A percentile compares a stretch with the other conserved stretches of the same genome.
Conservation (phyloP, 2,888 invertebrate species). For the Amphipyra tragopoginis region DNA sequence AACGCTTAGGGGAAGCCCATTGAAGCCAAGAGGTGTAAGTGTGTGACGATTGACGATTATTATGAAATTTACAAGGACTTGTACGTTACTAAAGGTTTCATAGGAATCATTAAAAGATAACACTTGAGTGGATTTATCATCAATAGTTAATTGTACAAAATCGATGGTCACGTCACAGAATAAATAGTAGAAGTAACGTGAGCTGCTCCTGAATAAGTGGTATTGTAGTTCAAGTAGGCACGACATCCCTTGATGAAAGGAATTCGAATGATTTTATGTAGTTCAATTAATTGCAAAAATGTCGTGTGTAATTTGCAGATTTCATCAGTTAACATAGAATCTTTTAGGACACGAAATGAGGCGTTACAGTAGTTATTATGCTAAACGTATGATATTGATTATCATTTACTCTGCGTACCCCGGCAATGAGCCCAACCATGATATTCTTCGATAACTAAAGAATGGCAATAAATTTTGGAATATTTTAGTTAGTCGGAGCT, state of each 20-base stretch:
- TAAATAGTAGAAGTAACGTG: too few relatives aligned
- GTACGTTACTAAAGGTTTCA: neutral
- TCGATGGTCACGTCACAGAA: too few relatives aligned
- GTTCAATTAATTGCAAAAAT: too few relatives aligned
- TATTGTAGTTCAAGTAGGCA: neutral
- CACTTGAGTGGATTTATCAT: neutral
- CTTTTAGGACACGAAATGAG: too few relatives aligned
- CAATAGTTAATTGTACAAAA: too few relatives aligned
- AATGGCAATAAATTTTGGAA: slow-evolving; percentile 1
- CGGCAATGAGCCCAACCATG: neutral
- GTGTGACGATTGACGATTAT: slow-evolving; percentile 3
- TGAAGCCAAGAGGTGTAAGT: slow-evolving; percentile 14
- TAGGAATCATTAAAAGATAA: slow-evolving; percentile 15
- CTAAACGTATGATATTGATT: too few relatives aligned
- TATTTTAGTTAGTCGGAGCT: slow-evolving; percentile 19
- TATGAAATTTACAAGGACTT: neutral
- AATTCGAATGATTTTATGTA: too few relatives aligned
- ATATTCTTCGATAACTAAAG: neutral
- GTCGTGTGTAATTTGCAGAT: too few relatives aligned
- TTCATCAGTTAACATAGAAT: too few relatives aligned
- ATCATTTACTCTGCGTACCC: too few relatives aligned
- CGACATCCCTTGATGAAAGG: too few relatives aligned
- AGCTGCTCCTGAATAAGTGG: neutral
- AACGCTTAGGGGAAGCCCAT: neutral
- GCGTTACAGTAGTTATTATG: too few relatives aligned